These are phyloP conservation scores for Platycheirus rosarum DNA, from an alignment of 2,888 invertebrate species.

Conservation along the genomic window DNA sequence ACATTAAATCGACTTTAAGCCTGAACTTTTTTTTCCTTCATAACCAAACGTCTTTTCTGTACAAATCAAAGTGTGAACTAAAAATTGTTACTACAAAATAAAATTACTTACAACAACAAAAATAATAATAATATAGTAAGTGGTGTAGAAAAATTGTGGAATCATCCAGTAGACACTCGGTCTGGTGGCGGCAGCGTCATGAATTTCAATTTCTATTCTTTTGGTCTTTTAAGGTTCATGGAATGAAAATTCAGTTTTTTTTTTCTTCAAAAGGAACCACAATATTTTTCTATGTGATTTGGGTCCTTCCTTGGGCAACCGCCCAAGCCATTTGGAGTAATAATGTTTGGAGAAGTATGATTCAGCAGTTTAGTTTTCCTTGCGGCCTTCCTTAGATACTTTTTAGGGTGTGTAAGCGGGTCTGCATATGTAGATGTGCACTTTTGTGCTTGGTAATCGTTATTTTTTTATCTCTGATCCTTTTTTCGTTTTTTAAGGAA, in stretches of 20 bases:
- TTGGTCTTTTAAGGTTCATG: constrained; percentile 52
- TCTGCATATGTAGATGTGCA: constrained; percentile 59
- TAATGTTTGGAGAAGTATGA: constrained; percentile 69
- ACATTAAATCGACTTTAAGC: constrained; percentile 72
- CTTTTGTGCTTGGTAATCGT: constrained; percentile 63
- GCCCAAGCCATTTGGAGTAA: constrained; percentile 71
- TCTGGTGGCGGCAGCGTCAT: constrained; percentile 74
- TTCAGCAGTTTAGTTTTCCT: constrained; percentile 48
- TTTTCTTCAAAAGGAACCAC: not conserved
- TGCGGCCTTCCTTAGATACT: constrained; percentile 11
- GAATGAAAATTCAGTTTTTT: constrained; percentile 6
- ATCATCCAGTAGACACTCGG: constrained; percentile 73
- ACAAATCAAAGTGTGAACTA: constrained; percentile 72
- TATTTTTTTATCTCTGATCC: constrained; percentile 28
- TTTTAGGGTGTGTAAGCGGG: constrained; percentile 31
- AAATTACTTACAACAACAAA: constrained; percentile 44
- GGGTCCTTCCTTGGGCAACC: constrained; percentile 69
- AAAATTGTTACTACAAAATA: constrained; percentile 66
- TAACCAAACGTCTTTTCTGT: constrained; percentile 42
- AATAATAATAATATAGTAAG: constrained; percentile 72
- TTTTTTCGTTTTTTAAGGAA: not conserved
- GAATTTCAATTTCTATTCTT: constrained; percentile 73
- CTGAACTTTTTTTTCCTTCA: constrained; percentile 5
- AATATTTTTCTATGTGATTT: constrained; percentile 33
- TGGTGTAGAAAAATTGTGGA: constrained; percentile 72